These are phyloP conservation scores for Trachelus troglodyta DNA, from an alignment of 2,888 invertebrate species.

Conservation along the genomic window DNA sequence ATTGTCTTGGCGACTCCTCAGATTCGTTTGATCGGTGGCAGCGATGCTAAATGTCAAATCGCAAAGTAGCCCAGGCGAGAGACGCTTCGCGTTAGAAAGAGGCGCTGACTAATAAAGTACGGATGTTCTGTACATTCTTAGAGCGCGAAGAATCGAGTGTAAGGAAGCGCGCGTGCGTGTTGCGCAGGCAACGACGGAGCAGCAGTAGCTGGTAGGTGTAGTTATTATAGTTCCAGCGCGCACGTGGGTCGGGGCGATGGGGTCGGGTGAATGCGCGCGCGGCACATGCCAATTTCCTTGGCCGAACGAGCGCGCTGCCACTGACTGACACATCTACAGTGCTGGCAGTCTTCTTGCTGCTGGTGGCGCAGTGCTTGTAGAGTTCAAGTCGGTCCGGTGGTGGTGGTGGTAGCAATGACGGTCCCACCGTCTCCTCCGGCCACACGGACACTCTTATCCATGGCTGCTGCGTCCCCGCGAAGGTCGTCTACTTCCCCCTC, in stretches of 20 bases:
- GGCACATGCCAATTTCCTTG: too few relatives aligned
- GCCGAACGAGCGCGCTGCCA: background rate
- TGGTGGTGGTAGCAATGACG: too few relatives aligned
- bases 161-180: background rate
- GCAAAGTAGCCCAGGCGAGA: background rate
- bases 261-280: background rate
- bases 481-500: constrained; percentile 52
- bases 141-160: background rate
- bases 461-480: constrained; percentile 48
- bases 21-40: background rate
- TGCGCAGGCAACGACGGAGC: too few relatives aligned
- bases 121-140: background rate
- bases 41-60: background rate
- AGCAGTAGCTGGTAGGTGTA: background rate
- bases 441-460: background rate
- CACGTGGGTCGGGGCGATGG: background rate
- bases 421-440: background rate
- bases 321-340: background rate
- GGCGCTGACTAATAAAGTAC: background rate
- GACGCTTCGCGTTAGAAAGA: background rate
- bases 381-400: background rate
- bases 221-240: background rate
- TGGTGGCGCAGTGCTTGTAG: background rate
- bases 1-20: background rate
- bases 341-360: background rate